These are phyloP conservation scores for Nylanderia fulva DNA, from an alignment of 1,140 invertebrate species.

Conservation along the genomic window DNA sequence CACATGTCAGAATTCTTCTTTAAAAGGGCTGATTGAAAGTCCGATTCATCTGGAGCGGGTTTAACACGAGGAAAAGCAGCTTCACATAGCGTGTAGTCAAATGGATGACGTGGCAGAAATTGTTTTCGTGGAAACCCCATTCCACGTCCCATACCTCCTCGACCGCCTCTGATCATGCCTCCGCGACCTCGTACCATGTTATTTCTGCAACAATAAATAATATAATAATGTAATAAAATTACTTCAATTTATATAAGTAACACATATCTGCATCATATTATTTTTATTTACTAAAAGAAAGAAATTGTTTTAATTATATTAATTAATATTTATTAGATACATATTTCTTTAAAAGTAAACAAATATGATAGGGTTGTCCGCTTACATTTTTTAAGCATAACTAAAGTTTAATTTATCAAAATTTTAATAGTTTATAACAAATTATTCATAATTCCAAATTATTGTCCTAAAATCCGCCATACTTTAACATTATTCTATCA, in stretches of 20 bases:
- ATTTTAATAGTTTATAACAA: background rate
- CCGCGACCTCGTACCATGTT: constrained; percentile 87
- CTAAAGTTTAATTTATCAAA: background rate
- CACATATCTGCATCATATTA: too few species aligned
- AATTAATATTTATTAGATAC: background rate
- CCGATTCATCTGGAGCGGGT: constrained; percentile 88
- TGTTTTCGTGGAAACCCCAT: constrained; percentile 89
- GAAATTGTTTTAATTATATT: too few species aligned
- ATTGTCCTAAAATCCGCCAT: too few species aligned
- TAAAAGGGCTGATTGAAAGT: constrained; percentile 66
- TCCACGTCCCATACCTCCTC: constrained; percentile 90
- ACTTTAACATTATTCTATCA: too few species aligned
- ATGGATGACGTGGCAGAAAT: constrained; percentile 94
- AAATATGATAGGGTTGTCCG: background rate
- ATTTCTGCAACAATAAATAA: constrained; percentile 41
- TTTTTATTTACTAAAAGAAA: background rate
- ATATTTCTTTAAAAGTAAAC: background rate
- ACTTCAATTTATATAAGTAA: too few species aligned
- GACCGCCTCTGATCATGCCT: constrained; percentile 87
- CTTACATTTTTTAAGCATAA: too few species aligned
- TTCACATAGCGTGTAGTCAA: constrained; percentile 96
- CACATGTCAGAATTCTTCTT: constrained; percentile 73
- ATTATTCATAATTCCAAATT: too few species aligned
- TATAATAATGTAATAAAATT: background rate
- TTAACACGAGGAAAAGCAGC: constrained; percentile 95